Conservation (phyloP, 2,888 invertebrate species). For the Cyclophora punctaria region DNA sequence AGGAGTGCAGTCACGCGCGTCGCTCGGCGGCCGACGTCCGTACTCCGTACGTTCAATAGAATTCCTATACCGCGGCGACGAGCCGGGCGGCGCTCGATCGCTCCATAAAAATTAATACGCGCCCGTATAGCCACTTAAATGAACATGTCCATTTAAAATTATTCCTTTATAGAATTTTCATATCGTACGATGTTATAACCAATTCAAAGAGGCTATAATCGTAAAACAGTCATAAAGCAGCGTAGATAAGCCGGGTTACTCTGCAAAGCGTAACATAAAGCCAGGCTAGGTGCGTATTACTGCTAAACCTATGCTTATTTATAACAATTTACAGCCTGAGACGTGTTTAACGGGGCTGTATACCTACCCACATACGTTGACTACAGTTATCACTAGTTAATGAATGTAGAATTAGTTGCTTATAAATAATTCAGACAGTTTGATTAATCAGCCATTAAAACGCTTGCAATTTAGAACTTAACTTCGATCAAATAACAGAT, state of each 20-base stretch:
- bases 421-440: too few relatives aligned
- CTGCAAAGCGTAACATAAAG: slow-evolving; percentile 49
- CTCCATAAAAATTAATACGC: slow-evolving; percentile 51
- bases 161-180: slow-evolving; percentile 67
- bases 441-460: too few relatives aligned
- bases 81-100: slow-evolving; percentile 11
- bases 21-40: neutral
- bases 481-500: too few relatives aligned
- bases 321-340: slow-evolving; percentile 29
- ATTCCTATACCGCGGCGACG: slow-evolving; percentile 21
- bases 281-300: slow-evolving; percentile 36
- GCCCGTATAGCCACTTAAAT: slow-evolving; percentile 50
- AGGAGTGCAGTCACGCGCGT: neutral
- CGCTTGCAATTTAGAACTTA: too few relatives aligned
- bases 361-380: too few relatives aligned
- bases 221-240: slow-evolving; percentile 67
- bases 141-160: slow-evolving; percentile 66
- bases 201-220: slow-evolving; percentile 68
- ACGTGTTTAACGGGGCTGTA: too few relatives aligned
- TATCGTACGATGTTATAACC: slow-evolving; percentile 67
- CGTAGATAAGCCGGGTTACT: slow-evolving; percentile 59
- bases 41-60: slow-evolving; percentile 4
- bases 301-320: slow-evolving; percentile 35
- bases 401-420: too few relatives aligned
- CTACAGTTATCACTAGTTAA: too few relatives aligned